A percentile compares a stretch with the other conserved stretches of the same genome.
phyloP scores from a whole-genome alignment of 1,140 invertebrate species.

The Scaptomyza graminum region DNA sequence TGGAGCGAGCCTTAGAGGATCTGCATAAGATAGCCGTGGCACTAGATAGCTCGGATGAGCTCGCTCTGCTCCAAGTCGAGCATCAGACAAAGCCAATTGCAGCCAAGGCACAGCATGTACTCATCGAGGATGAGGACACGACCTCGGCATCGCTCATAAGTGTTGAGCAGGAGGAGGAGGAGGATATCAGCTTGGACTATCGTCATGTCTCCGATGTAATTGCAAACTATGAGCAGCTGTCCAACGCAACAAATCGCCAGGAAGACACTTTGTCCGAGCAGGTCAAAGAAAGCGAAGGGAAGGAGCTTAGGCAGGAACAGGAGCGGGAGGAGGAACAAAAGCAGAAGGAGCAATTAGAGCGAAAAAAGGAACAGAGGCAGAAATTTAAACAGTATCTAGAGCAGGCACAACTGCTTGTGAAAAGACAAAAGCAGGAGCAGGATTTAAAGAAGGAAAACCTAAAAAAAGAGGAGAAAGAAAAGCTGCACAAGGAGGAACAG shows the following conservation, averaged over 20 bases:
- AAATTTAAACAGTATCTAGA: background rate
- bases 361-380: background rate
- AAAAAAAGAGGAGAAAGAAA: too few species aligned
- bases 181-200: conserved; percentile 36
- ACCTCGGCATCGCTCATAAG: background rate
- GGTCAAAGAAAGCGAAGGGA: background rate
- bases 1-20: conserved; percentile 72
- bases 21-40: conserved; percentile 66
- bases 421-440: background rate
- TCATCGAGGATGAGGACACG: conserved; percentile 53
- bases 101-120: conserved; percentile 55
- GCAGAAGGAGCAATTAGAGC: background rate
- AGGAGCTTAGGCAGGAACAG: conserved; percentile 19
- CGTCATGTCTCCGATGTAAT: conserved; percentile 73
- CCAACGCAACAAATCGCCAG: conserved; percentile 8
- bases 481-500: background rate
- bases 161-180: conserved; percentile 2
- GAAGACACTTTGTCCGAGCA: background rate
- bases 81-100: conserved; percentile 57
- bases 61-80: conserved; percentile 47
- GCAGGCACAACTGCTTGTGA: background rate
- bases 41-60: conserved; percentile 31
- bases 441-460: background rate
- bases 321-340: background rate
- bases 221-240: conserved; percentile 76